A percentile compares a stretch with the other conserved stretches of the same genome.
These are phyloP conservation scores for Orthosia incerta DNA, from an alignment of 2,888 invertebrate genomes.

Conservation along the genomic window DNA sequence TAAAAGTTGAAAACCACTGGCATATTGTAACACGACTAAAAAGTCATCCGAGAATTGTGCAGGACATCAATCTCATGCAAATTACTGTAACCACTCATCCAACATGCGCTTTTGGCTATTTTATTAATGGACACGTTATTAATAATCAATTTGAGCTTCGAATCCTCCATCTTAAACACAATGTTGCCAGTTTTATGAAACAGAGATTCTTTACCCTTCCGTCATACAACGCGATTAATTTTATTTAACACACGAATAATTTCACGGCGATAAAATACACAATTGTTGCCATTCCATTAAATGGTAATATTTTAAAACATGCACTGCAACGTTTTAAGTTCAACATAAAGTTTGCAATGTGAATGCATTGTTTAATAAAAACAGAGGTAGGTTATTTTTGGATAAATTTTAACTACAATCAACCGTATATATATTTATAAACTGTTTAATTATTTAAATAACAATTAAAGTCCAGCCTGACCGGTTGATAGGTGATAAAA, in stretches of 20 bases:
- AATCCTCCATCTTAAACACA: slow-evolving; percentile 66
- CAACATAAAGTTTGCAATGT: slow-evolving; percentile 41
- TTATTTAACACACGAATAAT: slow-evolving; percentile 66
- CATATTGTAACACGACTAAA: slow-evolving; percentile 48
- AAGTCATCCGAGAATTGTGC: slow-evolving; percentile 54
- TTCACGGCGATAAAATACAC: slow-evolving; percentile 59
- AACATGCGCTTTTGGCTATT: slow-evolving; percentile 74
- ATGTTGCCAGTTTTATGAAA: slow-evolving; percentile 70
- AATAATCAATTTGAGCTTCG: slow-evolving; percentile 87
- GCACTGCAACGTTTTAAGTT: slow-evolving; percentile 45
- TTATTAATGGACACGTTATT: slow-evolving; percentile 83
- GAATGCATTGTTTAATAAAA: slow-evolving; percentile 47
- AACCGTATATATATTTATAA: slow-evolving; percentile 26
- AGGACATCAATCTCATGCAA: slow-evolving; percentile 81
- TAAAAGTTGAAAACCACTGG: no score
- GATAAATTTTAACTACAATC: slow-evolving; percentile 20
- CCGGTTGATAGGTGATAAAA: slow-evolving; percentile 32
- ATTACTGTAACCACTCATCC: slow-evolving; percentile 73
- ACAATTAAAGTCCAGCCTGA: slow-evolving; percentile 18
- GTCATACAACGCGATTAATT: slow-evolving; percentile 62
- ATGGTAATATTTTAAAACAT: slow-evolving; percentile 62
- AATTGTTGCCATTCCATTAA: slow-evolving; percentile 65
- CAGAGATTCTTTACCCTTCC: slow-evolving; percentile 73
- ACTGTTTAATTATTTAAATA: slow-evolving; percentile 32
- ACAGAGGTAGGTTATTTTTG: slow-evolving; percentile 28